Evolutionary conservation across 2,888 invertebrate species (phyloP), one percentile per base, ranked within the genome.

Genomic region (Gymnosoma rotundatum): DNA sequence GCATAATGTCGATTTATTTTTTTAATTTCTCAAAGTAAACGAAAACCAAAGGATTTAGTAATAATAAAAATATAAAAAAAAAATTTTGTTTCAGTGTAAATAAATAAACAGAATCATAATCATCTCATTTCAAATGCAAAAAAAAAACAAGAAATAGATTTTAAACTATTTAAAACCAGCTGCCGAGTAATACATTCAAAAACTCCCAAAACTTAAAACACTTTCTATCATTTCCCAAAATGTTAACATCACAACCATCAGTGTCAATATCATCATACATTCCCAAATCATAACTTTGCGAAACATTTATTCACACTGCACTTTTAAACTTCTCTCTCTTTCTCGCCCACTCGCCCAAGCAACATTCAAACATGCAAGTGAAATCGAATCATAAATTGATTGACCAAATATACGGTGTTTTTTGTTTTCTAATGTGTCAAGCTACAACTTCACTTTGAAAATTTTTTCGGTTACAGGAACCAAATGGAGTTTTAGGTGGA

Each of bases 381-480:
- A 48, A 45, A 36, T 64, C 25, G 58, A 61, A 25, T n/a, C 36
- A 10, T 18, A 48, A 64, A 45, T 54, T 60, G 54, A 61, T 54
- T 56, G 69, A 32, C 25, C 78, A 48, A 56, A 48, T 63, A 42
- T 21, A 25, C 20, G 45, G 32, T 32, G 56, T 21, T n/a, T 12
- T 60, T 56, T 61, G 5, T 60, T 32, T 32, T 32, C 25, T 52
- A 38, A 38, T 38, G 20, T 38, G n/a, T 45, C 20, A 54, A 42
- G 12, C 63, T 56, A 60, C 79, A 56, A 73, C 86, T 87, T 86
- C 69, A 88, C 61, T 63, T 72, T 80, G 78, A 80, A 76, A 80
- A 89, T 79, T 78, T 81, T 74, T 84, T 84, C 66, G 84, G 86
- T 91, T 92, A 92, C 95, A 97, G 96, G 98, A 98, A 93, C 97